These are phyloP conservation scores for Heterocephalus glaber DNA, from an alignment of 2,113 vertebrate genomes.

Conservation along the genomic window DNA sequence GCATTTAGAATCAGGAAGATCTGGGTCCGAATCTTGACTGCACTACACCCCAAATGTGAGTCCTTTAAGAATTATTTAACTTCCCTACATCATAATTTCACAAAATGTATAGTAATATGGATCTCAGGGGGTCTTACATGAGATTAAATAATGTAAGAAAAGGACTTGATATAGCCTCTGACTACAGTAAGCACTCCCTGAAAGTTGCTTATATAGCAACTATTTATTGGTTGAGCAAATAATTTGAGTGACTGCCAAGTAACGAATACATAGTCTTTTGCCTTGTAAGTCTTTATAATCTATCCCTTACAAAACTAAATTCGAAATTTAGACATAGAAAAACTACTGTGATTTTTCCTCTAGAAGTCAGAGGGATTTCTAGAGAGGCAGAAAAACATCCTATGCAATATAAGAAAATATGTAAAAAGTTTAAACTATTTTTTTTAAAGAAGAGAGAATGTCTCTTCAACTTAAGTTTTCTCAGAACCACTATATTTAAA, in stretches of 20 bases:
- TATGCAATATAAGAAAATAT: background rate
- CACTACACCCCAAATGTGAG: background rate
- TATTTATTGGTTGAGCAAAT: background rate
- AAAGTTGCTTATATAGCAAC: background rate
- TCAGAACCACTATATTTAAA: background rate
- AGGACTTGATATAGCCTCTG: background rate
- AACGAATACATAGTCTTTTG: background rate
- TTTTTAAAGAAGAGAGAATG: background rate
- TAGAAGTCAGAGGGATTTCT: constrained; percentile 12
- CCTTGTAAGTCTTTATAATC: background rate
- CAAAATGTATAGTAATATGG: background rate
- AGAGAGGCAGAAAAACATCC: background rate
- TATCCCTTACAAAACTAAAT: background rate
- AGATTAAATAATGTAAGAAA: constrained; percentile 22
- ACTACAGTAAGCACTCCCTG: background rate
- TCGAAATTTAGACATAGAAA: constrained; percentile 4
- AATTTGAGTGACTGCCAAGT: no score
- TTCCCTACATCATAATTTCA: background rate
- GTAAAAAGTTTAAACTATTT: background rate
- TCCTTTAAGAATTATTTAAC: background rate
- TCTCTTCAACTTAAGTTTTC: background rate
- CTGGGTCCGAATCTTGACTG: background rate
- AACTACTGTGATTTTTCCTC: background rate
- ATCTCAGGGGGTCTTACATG: background rate
- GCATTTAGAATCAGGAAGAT: background rate